Evolutionary conservation across 2,888 invertebrate species (phyloP).

Genomic region (Rotaria sp.): DNA sequence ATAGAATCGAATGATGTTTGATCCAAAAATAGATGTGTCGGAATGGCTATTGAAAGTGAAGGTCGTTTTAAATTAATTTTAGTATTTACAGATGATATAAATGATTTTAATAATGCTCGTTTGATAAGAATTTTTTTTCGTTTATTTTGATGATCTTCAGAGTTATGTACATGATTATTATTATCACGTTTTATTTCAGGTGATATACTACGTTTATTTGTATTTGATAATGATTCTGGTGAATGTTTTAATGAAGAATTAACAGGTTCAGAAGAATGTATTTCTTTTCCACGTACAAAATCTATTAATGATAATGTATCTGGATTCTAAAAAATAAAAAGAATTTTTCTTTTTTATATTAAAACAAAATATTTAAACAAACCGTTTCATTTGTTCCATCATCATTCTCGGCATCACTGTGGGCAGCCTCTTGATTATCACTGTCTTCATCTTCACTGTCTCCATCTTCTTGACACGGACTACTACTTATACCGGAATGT

Average conservation of each 20-base stretch:
- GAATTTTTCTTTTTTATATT: neutral
- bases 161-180: neutral
- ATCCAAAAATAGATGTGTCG: slow-evolving; percentile 3
- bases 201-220: neutral
- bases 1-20: neutral
- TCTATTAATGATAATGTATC: slow-evolving; percentile 2
- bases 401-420: slow-evolving; percentile 24
- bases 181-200: neutral
- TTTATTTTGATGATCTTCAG: slow-evolving; percentile 16
- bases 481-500: slow-evolving; percentile 14
- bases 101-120: slow-evolving; percentile 1
- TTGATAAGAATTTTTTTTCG: neutral
- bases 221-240: neutral
- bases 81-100: slow-evolving; percentile 19
- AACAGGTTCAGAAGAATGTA: neutral
- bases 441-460: slow-evolving; percentile 19
- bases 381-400: neutral
- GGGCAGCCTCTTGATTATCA: neutral
- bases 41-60: neutral
- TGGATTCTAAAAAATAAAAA: neutral
- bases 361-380: neutral
- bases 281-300: slow-evolving; percentile 9
- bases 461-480: slow-evolving; percentile 1
- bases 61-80: slow-evolving; percentile 11
- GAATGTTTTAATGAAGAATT: neutral